Evolutionary conservation across 2,797 vertebrate genomes (phyloP), one percentile per base, ranked within the genome.

Genomic region (Epinephelus awoara): DNA sequence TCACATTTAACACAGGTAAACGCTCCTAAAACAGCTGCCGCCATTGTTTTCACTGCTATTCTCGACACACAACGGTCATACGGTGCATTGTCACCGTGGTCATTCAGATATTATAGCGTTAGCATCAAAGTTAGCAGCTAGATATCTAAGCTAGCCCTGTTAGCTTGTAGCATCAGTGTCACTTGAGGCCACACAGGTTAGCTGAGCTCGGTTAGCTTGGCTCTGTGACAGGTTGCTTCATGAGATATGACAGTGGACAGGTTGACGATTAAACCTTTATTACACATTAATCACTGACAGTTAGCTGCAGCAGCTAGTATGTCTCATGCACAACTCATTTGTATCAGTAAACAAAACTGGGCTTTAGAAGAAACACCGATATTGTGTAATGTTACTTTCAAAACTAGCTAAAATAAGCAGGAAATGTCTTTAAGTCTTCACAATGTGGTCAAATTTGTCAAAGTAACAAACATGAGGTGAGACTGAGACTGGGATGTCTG

Each of bases 131-230:
- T 62, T 51, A 64, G 0, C 5, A 5, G 67, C 47, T 7, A 57
- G 11, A 52, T 49, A 2, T 6, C 11, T 4, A 9, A 67, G 50
- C 76, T 86, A 69, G 55, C 73, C 10, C 55, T 29, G 63, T 73
- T 87, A 91, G 89, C 89, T n/a, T 76, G 46, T 67, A 40, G 73
- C 67, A 55, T 23, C 18, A 2, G 5, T 27, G 69, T 85, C 64
- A 83, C 42, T 13, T 21, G 67, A 75, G 44, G 15, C 59, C 5
- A 44, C 40, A 15, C 11, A 44, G 49, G 73, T 78, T 79, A 72
- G 72, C 49, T 19, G 15, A 47, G 54, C 10, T 87, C 74, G 49
- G 49, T n/a, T 34, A 34, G 34, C 67, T n/a, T 58, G n/a, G 18
- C 55, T 19, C 50, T 9, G 7, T 29, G 42, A 47, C 11, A 49